phyloP scores from a whole-genome alignment of 2,888 invertebrate species.

The Scaptomyza flava region DNA sequence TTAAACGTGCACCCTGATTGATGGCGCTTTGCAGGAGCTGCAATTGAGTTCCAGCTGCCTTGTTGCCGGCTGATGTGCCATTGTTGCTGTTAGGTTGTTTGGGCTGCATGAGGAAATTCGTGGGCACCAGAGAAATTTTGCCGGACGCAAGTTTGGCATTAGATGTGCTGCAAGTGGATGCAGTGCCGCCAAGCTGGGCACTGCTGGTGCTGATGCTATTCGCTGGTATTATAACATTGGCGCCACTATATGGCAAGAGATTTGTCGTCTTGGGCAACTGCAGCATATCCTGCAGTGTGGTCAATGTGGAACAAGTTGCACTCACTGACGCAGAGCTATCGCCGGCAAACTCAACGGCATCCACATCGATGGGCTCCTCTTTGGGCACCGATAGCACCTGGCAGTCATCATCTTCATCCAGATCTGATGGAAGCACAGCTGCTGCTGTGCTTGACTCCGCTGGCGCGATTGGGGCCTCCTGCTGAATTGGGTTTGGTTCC shows the following conservation, averaged over 20 bases:
- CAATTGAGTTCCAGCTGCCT: conserved; percentile 53
- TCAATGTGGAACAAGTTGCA: conserved; percentile 37
- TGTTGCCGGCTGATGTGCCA: conserved; percentile 38
- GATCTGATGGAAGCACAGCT: conserved; percentile 28
- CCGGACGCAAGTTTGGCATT: conserved; percentile 53
- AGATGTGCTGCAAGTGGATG: conserved; percentile 42
- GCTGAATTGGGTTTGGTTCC: conserved; percentile 46
- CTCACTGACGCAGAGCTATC: background rate
- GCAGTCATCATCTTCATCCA: conserved; percentile 62
- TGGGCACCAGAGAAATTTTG: conserved; percentile 84
- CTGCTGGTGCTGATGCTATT: conserved; percentile 53
- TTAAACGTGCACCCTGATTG: conserved; percentile 69
- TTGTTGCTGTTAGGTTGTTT: conserved; percentile 44
- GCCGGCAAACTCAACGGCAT: conserved; percentile 69
- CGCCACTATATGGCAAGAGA: conserved; percentile 46
- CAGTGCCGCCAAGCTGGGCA: conserved; percentile 38
- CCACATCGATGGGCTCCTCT: conserved; percentile 84
- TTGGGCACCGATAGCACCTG: conserved; percentile 75
- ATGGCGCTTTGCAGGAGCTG: conserved; percentile 69
- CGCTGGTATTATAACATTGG: conserved; percentile 55
- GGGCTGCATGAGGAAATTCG: conserved; percentile 83
- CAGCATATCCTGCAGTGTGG: conserved; percentile 74
- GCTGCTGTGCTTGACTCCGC: background rate
- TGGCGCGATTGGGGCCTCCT: conserved; percentile 14
- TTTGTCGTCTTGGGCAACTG: conserved; percentile 67